A percentile compares a stretch with the other conserved stretches of the same genome.
These are phyloP conservation scores for Drosophila azteca DNA, from an alignment of 1,140 invertebrate genomes.

Conservation along the genomic window DNA sequence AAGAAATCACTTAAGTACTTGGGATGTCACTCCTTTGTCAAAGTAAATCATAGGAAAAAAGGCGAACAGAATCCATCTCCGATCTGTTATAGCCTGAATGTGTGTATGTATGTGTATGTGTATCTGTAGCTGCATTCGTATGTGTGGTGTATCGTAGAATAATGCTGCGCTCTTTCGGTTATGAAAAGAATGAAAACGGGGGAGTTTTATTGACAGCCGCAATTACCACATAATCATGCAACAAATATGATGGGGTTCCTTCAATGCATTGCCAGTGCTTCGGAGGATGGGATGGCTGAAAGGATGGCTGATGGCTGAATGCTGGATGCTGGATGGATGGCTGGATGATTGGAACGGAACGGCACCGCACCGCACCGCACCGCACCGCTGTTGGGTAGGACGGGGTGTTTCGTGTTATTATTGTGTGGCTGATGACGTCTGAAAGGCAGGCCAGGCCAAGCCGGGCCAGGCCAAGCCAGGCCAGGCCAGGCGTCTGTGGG, in stretches of 20 bases:
- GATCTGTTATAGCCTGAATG: not conserved
- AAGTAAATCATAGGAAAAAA: constrained; percentile 72
- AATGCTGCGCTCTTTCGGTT: constrained; percentile 69
- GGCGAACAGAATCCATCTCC: constrained; percentile 33
- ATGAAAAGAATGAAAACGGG: constrained; percentile 80
- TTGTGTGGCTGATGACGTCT: constrained; percentile 61
- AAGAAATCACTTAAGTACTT: constrained; percentile 82
- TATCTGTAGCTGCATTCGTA: not conserved
- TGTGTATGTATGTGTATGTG: constrained; percentile 26
- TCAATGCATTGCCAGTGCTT: not conserved
- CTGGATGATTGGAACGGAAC: no score
- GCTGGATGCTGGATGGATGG: constrained; percentile 22
- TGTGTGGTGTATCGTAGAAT: constrained; percentile 2
- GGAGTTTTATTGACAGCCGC: constrained; percentile 83
- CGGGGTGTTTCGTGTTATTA: constrained; percentile 34
- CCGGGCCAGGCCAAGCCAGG: constrained; percentile 24
- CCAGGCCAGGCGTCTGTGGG: constrained; percentile 52
- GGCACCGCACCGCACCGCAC: no score
- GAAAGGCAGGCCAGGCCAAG: constrained; percentile 59
- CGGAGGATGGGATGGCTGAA: no score
- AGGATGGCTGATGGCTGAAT: constrained; percentile 5
- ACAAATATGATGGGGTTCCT: constrained; percentile 71
- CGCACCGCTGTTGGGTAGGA: no score
- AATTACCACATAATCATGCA: constrained; percentile 83
- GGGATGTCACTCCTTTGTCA: constrained; percentile 80